Percentiles rank a stretch among this genome's conserved stretches.
These are phyloP conservation scores for Agriopis marginaria DNA, from an alignment of 2,888 invertebrate genomes.

Conservation along the genomic window DNA sequence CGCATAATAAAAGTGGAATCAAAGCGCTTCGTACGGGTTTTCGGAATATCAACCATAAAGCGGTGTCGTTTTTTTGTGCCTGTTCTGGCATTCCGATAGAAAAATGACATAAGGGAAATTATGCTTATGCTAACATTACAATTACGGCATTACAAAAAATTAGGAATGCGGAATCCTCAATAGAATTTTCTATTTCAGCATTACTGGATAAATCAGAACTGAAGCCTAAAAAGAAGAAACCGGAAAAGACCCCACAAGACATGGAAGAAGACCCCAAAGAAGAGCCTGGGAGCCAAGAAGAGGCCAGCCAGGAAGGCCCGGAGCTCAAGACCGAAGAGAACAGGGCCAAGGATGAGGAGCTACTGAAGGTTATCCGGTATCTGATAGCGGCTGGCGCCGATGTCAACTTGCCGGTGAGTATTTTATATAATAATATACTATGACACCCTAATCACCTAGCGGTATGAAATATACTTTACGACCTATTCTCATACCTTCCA, in stretches of 20 bases:
- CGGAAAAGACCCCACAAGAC: conserved; percentile 39
- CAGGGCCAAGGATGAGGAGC: conserved; percentile 61
- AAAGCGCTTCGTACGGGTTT: too few species aligned
- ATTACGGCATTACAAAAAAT: too few species aligned
- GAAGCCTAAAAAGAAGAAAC: conserved; percentile 45
- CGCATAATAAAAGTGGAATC: too few species aligned
- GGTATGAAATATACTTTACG: too few species aligned
- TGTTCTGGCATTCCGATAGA: too few species aligned
- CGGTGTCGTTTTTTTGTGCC: too few species aligned
- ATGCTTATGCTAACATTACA: too few species aligned
- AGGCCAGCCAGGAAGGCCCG: conserved; percentile 28
- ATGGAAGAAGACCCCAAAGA: conserved; percentile 45
- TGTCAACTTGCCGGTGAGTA: conserved; percentile 89
- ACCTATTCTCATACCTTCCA: too few species aligned
- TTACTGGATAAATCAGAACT: conserved; percentile 63
- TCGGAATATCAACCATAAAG: too few species aligned
- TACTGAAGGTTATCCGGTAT: conserved; percentile 85
- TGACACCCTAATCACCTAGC: too few species aligned
- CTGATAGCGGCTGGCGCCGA: conserved; percentile 93
- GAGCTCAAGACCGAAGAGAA: conserved; percentile 47
- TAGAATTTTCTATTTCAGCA: conserved; percentile 54
- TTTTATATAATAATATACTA: neutral
- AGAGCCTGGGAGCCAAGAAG: conserved; percentile 40
- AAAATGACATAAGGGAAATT: too few species aligned
- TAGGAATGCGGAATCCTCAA: neutral